Evolutionary conservation across 1,140 invertebrate genomes (phyloP), one percentile per base, ranked within the genome.

Genomic region (Microplitis demolitor): DNA sequence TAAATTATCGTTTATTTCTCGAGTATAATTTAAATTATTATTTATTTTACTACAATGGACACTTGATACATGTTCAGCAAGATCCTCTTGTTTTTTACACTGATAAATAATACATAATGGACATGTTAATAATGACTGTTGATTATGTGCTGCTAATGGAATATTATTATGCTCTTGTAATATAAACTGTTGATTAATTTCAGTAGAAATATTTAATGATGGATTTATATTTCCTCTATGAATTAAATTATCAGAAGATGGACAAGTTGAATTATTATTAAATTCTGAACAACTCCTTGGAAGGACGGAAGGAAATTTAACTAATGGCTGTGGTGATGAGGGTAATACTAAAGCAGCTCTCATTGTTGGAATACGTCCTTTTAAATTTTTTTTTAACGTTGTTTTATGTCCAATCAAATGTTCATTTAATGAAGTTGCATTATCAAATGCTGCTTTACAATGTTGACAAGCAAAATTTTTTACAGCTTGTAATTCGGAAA

Each of bases 401-500:
- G 13, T 31, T 14, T 4, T 66, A 50, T 39, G 0, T 39, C 3
- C n/a, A 1, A 4, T n/a, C 13, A 67, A 6, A 35, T 79, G 78
- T 1, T 71, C 60, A 0, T 0, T 62, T 6, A 71, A 54, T 4
- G 61, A 51, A 0, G 54, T 35, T 14, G 2, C 1, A 11, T 14
- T 61, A 3, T 77, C 70, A 31, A 76, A 74, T 4, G 33, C 13
- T 24, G 16, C 31, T 9, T 31, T 31, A 11, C 75, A 78, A 4
- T 3, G 0, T 0, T 50, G 0, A 8, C 75, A 76, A 1, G 54
- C 8, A 13, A 61, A 14, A 4, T 34, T 4, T 8, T 24, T 69
- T 8, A 45, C 35, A 3, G 39, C 71, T 13, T 50, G 73, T 1
- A 81, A 53, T 3, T 81, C 80, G 3, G 73, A 72, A 3, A 81